These are phyloP conservation scores for Thamnophis sirtalis DNA, from an alignment of 2,113 vertebrate species.

Conservation along the genomic window DNA sequence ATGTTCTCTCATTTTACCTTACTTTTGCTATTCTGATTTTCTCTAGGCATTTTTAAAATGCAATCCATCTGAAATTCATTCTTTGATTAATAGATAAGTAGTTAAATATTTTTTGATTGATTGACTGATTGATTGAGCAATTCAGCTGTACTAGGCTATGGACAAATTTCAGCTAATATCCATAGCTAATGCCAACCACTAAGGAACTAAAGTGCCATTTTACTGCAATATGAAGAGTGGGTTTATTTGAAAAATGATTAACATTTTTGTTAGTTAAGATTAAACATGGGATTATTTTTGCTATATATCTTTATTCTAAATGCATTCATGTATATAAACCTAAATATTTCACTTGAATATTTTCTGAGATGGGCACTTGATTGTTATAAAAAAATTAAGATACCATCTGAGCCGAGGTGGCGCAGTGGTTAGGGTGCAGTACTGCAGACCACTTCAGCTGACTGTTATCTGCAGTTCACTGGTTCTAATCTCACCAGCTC, in stretches of 20 bases:
- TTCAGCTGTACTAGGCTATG: neutral
- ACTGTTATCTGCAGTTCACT: no score
- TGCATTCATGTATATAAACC: neutral
- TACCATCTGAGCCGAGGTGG: no score
- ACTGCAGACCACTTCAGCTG: no score
- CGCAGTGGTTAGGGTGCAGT: no score
- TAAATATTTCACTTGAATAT: neutral
- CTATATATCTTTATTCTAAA: neutral
- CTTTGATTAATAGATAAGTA: neutral
- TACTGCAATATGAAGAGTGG: neutral
- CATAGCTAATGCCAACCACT: neutral
- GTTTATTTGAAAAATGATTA: neutral
- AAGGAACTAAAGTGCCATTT: neutral
- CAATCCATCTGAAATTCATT: neutral
- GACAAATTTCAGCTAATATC: neutral
- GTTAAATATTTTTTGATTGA: neutral
- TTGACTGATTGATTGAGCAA: neutral
- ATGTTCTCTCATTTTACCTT: neutral
- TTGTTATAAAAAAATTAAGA: neutral
- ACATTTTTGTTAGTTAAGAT: neutral
- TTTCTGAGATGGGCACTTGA: neutral
- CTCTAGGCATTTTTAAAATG: neutral
- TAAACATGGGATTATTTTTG: neutral
- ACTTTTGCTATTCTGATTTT: neutral
- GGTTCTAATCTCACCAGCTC: no score